Base-by-base conservation (phyloP, 2,888 invertebrate genomes). In the Ophion ventricosus region DNA sequence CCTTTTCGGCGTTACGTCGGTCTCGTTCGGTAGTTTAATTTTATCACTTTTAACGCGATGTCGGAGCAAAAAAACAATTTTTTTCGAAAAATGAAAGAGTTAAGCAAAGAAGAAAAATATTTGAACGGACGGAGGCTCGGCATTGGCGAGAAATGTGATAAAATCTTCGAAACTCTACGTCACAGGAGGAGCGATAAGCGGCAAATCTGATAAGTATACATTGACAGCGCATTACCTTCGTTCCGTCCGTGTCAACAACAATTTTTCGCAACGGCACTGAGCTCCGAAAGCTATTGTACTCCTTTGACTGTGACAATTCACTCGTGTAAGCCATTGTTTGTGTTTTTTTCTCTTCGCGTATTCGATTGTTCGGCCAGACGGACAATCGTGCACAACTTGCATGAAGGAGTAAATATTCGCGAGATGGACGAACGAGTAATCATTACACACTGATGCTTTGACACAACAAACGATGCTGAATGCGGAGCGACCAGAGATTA, bases 251-350 rank as follows among this genome's bases (percentile, higher is more conserved):
- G 93, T 98, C 98, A 43, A 98, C 97, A 72, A 96, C 95, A 83
- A 97, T 95, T 94, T 96, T 96, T 89, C 96, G 94, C 61, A 97
- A 93, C 2, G 97, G 96, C 82, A 97, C 95, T 88, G 96, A 96
- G 90, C 97, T 96, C 87, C 97, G 94, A 92, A 97, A 97, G 93
- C 97, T 97, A 74, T 96, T 94, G 93, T 97, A 97, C 93, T 97
- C 97, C 89, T 95, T 95, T 11, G 96, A 96, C 88, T 95, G 96
- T 3, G 96, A 96, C 89, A 97, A 94, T 90, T 96, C 96, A 94
- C 96, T 96, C 69, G 95, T 93, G 90, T 94, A 95, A 93, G 95
- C 95, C 96, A 96, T 96, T 86, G 87, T 93, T 59, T 11, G 66
- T 64, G 25, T 23, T 59, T 57, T 35, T 35, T 40, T 63, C 57